Percentiles rank a stretch among this genome's conserved stretches.
phyloP scores from a whole-genome alignment of 2,797 vertebrate genomes.

The Glyptemys insculpta region DNA sequence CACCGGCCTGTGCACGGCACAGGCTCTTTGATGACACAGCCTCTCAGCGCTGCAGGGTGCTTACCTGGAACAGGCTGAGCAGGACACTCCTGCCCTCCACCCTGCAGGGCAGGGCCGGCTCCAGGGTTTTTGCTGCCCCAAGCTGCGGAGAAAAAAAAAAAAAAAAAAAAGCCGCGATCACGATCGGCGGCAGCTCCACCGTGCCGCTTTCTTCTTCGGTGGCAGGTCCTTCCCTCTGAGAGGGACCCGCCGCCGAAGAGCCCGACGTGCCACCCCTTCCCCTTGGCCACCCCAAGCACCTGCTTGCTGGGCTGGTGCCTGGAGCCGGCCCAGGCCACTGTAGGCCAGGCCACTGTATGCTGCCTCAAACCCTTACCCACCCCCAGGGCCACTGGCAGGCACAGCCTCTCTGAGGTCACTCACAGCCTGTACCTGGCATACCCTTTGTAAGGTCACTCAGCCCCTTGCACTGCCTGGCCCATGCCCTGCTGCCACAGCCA shows the following conservation, averaged over 20 bases:
- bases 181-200: no score
- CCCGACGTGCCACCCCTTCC: no score
- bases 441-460: no score
- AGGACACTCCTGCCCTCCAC: background rate
- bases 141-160: no score
- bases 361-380: background rate
- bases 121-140: no score
- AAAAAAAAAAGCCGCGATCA: no score
- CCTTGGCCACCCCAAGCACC: no score
- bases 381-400: background rate
- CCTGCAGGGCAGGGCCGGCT: background rate
- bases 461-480: background rate
- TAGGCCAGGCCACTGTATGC: background rate
- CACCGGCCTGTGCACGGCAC: background rate
- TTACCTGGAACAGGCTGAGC: background rate
- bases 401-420: no score
- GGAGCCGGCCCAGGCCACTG: background rate
- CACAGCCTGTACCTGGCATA: background rate
- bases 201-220: no score
- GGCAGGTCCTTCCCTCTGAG: no score
- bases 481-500: background rate
- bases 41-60: background rate
- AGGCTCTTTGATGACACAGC: background rate
- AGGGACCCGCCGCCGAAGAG: no score
- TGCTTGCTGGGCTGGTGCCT: no score